Base-by-base conservation (phyloP, 2,888 invertebrate species). In the Apotomis betuletana region DNA sequence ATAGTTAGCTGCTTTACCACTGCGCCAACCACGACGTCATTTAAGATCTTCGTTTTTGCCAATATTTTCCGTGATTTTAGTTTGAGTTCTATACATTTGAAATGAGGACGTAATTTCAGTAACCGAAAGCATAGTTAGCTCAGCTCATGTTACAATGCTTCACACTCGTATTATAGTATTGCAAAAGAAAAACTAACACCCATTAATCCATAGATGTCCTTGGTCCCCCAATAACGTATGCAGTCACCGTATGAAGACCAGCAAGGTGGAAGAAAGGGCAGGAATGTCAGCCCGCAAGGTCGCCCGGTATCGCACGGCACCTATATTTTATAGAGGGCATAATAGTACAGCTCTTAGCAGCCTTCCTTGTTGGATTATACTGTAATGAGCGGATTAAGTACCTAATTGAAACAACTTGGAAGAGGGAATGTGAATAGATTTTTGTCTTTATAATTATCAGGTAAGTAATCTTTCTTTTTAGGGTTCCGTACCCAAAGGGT, bases 201-300 rank as follows among this genome's bases (percentile, higher is more conserved):
- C 27, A 55, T 57, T 15, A 61, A 13, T 49, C 63, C 54, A 44
- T 44, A 27, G 59, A 12, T 54, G 65, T 71, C 65, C 55, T 70
- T 60, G 60, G 36, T 12, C 5, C 38, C n/a, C 44, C 10, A 27
- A 64, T 59, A 67, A 38, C 49, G 67, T 71, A 67, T 67, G 55
- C 65, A 70, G 55, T 3, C 27, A n/a, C 6, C 70, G 60, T 60
- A 46, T 59, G 70, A 59, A 15, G 69, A 65, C 64, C 67, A 41
- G 10, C 58, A 63, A 58, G 57, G 67, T 74, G 74, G 74, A 74
- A 74, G 74, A 74, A 74, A 74, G 74, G 74, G 67, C 70, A 70
- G 52, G 73, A 65, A 73, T 70, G 70, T 61, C 60, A 62, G 65
- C 12, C n/a, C 36, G 44, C 71, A 67, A 71, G 71, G 71, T 62